Percentiles rank a stretch among this genome's conserved stretches.
phyloP scores from a whole-genome alignment of 2,797 vertebrate genomes.

The Phataginus tetradactyla region DNA sequence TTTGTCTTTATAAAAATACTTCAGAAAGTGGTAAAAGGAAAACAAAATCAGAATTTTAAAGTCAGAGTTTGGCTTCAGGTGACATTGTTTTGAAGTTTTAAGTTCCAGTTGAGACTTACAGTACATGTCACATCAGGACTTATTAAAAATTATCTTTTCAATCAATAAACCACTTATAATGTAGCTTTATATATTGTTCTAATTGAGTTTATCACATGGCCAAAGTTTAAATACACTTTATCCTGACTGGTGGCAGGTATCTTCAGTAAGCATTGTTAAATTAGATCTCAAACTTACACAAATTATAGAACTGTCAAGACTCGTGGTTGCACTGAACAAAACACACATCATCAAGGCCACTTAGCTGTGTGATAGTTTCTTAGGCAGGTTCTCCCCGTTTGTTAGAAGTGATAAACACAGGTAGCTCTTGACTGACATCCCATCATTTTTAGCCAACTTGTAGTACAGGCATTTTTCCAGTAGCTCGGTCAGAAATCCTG shows the following conservation, averaged over 20 bases:
- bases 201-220: background rate
- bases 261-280: background rate
- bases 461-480: background rate
- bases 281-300: background rate
- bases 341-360: background rate
- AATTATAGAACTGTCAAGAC: background rate
- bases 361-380: background rate
- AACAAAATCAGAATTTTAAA: background rate
- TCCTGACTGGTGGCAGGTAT: background rate
- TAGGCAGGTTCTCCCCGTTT: background rate
- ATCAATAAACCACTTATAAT: background rate
- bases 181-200: background rate
- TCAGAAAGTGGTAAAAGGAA: background rate
- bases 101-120: background rate
- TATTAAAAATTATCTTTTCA: background rate
- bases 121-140: background rate
- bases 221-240: background rate
- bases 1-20: background rate
- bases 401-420: background rate
- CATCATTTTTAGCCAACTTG: background rate
- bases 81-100: background rate
- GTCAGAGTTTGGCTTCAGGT: background rate
- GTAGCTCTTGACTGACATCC: background rate
- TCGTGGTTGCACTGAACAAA: background rate
- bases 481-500: background rate